Evolutionary conservation across 1,140 invertebrate species (phyloP).

Genomic region (Bombus polaris): DNA sequence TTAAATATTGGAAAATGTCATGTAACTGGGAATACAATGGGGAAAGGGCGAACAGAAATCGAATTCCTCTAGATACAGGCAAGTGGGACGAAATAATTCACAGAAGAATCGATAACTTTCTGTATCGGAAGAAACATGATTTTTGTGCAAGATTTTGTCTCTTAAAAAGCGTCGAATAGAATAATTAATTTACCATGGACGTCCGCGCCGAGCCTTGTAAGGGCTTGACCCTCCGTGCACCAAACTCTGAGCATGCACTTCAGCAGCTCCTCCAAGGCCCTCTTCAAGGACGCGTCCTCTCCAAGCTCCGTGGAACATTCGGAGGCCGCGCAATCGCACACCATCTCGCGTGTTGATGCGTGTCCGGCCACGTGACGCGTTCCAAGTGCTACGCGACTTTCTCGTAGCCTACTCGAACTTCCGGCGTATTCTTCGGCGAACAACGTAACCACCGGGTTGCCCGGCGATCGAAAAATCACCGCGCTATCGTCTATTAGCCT

Average conservation of each 20-base stretch:
- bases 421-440: neutral
- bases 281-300: slow-evolving; percentile 84
- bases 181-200: slow-evolving; percentile 71
- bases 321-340: slow-evolving; percentile 77
- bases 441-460: neutral
- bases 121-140: neutral
- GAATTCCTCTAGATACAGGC: neutral
- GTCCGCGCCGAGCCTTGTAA: slow-evolving; percentile 79
- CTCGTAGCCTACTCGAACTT: neutral
- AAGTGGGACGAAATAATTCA: too few species aligned
- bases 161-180: too few species aligned
- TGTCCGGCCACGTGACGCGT: slow-evolving; percentile 15
- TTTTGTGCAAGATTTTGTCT: too few species aligned
- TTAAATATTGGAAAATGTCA: neutral
- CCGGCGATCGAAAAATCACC: neutral
- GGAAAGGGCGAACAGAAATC: neutral
- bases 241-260: slow-evolving; percentile 92
- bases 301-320: slow-evolving; percentile 77
- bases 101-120: neutral
- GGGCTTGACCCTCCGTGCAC: slow-evolving; percentile 89
- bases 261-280: slow-evolving; percentile 89
- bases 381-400: neutral
- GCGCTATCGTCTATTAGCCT: neutral
- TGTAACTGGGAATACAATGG: neutral
- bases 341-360: slow-evolving; percentile 66